phyloP scores from a whole-genome alignment of 37 sponge, comb jelly and placozoan genomes.

The Bolinopsis microptera region DNA sequence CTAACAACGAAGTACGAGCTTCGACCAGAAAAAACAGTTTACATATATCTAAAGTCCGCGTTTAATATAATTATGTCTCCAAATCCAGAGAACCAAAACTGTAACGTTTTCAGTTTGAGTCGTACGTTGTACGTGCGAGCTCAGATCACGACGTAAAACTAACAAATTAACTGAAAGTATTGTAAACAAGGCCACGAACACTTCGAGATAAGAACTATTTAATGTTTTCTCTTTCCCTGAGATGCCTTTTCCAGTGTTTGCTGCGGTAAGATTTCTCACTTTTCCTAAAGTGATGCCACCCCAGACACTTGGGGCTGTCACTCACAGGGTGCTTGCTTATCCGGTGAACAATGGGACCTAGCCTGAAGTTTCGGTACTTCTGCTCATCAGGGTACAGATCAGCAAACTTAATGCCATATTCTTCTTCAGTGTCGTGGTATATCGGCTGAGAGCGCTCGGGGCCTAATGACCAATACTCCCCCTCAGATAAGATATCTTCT shows the following conservation, averaged over 20 bases:
- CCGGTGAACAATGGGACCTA: conserved; percentile 4
- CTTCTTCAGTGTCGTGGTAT: conserved; percentile 14
- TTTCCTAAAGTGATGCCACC: background rate
- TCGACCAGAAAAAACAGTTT: too few relatives aligned
- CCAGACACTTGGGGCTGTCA: background rate
- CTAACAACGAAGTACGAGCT: too few relatives aligned
- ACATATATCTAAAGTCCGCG: too few relatives aligned
- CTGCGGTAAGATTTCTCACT: background rate
- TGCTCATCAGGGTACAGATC: conserved; percentile 46
- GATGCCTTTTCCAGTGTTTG: conserved; percentile 13
- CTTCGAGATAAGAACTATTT: background rate
- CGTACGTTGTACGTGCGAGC: too few relatives aligned
- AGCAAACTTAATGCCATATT: conserved; percentile 15
- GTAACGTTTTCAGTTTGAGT: too few relatives aligned
- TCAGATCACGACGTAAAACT: too few relatives aligned
- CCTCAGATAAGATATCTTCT: conserved; percentile 35
- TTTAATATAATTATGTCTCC: too few relatives aligned
- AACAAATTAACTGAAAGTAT: too few relatives aligned
- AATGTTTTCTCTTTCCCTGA: conserved; percentile 10
- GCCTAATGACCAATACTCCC: conserved; percentile 39
- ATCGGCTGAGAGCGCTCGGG: conserved; percentile 3
- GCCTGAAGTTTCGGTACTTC: background rate
- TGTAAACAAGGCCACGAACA: too few relatives aligned
- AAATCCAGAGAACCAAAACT: too few relatives aligned
- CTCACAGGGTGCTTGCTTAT: background rate